Conservation (phyloP, 2,113 vertebrate genomes). For the Tupaia tana region DNA sequence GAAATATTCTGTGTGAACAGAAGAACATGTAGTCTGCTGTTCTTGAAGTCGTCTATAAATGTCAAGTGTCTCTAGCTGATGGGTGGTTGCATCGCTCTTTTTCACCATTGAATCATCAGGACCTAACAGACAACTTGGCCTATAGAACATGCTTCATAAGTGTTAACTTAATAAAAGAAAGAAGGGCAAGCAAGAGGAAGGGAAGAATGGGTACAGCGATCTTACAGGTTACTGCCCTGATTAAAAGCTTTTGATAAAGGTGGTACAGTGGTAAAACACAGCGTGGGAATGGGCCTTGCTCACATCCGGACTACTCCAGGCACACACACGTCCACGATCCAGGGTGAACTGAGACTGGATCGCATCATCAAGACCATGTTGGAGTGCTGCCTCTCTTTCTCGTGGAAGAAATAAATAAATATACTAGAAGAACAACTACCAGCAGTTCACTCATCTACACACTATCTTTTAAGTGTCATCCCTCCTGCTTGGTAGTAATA, state of each 20-base stretch:
- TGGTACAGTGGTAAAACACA: too few species aligned
- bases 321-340: too few species aligned
- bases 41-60: constrained; percentile 13
- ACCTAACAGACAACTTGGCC: background rate
- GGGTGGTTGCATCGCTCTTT: background rate
- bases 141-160: background rate
- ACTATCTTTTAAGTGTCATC: background rate
- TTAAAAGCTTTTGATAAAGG: background rate
- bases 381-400: too few species aligned
- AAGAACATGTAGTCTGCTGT: background rate
- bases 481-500: background rate
- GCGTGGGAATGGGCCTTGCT: too few species aligned
- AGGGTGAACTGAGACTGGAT: too few species aligned
- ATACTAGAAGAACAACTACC: background rate
- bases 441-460: background rate
- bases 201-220: background rate
- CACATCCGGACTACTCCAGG: too few species aligned
- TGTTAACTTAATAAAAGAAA: background rate
- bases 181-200: background rate
- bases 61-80: background rate
- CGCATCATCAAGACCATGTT: too few species aligned
- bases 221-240: background rate
- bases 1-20: constrained; percentile 10
- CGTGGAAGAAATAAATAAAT: too few species aligned
- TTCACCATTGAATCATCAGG: background rate